These are phyloP conservation scores for Ochropleura leucogaster DNA, from an alignment of 2,888 invertebrate genomes.

Conservation along the genomic window DNA sequence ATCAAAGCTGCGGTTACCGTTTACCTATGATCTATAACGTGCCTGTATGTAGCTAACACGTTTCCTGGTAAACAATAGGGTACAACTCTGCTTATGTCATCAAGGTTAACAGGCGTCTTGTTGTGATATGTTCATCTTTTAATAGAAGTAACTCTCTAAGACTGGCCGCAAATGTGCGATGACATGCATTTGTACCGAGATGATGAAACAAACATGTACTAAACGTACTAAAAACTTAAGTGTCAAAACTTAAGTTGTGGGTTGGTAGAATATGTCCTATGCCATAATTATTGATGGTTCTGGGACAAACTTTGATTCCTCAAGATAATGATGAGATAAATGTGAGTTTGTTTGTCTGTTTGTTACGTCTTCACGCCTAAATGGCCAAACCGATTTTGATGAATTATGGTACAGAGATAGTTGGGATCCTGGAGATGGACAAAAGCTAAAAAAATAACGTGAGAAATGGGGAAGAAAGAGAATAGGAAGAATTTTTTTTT, in stretches of 20 bases:
- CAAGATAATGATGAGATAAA: too few relatives aligned
- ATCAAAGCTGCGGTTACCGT: slow-evolving; percentile 24
- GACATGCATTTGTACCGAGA: not conserved
- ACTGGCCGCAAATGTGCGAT: not conserved
- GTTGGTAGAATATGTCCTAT: not conserved
- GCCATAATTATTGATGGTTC: not conserved
- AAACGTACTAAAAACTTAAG: not conserved
- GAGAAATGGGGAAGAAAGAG: too few relatives aligned
- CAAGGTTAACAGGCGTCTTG: not conserved
- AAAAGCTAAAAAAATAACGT: too few relatives aligned
- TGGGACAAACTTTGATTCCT: not conserved
- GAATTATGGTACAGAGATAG: too few relatives aligned
- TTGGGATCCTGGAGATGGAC: too few relatives aligned
- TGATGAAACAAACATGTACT: not conserved
- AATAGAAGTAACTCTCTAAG: not conserved
- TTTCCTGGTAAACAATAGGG: not conserved
- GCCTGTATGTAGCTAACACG: not conserved
- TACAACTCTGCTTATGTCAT: not conserved
- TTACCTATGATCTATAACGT: not conserved
- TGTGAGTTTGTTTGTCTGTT: too few relatives aligned
- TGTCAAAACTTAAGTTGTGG: not conserved
- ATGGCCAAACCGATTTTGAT: too few relatives aligned
- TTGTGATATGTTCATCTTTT: not conserved
- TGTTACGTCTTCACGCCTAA: too few relatives aligned
- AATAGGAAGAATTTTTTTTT: too few relatives aligned